phyloP scores from a whole-genome alignment of 2,113 vertebrate species.

The Xiphorhynchus elegans region DNA sequence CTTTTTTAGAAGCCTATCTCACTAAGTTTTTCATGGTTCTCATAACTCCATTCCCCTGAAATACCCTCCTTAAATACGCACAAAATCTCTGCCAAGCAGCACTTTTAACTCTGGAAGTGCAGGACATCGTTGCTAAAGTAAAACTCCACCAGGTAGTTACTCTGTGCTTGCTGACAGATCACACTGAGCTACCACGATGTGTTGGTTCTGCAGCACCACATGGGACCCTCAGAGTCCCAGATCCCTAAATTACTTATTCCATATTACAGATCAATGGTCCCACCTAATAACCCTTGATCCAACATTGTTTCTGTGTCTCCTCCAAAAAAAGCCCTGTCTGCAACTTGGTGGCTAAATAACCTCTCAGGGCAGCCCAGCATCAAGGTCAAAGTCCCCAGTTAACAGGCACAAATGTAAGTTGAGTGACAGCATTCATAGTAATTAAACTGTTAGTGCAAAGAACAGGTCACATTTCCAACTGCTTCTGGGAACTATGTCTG shows the following conservation, averaged over 20 bases:
- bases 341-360: neutral
- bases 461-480: slow-evolving; percentile 57
- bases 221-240: neutral
- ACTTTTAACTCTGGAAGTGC: neutral
- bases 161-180: neutral
- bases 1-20: slow-evolving; percentile 23
- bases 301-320: neutral
- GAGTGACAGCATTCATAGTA: slow-evolving; percentile 59
- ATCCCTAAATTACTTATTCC: neutral
- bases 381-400: slow-evolving; percentile 43
- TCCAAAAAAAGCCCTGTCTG: neutral
- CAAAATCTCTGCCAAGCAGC: neutral
- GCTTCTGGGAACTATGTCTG: slow-evolving; percentile 52
- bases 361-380: neutral
- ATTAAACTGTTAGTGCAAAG: slow-evolving; percentile 55
- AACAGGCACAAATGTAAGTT: slow-evolving; percentile 19
- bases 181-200: neutral
- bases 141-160: neutral
- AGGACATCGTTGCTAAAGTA: neutral
- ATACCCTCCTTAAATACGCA: neutral
- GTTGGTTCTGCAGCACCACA: neutral
- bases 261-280: neutral
- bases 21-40: slow-evolving; percentile 24
- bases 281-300: neutral
- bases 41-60: slow-evolving; percentile 38